Evolutionary conservation across 2,797 vertebrate species (phyloP).

Genomic region (Pseudocheirus occidentalis): DNA sequence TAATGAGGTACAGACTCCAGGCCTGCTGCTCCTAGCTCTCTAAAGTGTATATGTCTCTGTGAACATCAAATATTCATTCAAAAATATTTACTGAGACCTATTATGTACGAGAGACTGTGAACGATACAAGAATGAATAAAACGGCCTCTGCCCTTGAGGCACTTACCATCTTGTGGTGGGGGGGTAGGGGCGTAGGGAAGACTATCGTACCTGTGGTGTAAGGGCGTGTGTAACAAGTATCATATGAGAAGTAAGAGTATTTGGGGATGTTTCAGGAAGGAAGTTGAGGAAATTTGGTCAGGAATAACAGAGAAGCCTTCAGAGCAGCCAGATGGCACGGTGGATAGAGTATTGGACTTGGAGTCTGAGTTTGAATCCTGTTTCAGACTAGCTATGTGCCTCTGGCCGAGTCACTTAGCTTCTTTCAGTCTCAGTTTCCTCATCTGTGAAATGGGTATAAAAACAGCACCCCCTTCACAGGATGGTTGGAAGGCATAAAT

Average conservation of each 20-base stretch:
- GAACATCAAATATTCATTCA: not conserved
- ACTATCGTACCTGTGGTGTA: not conserved
- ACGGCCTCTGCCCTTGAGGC: not conserved
- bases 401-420: not conserved
- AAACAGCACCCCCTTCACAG: not conserved
- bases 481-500: not conserved
- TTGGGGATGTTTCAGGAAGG: not conserved
- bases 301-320: not conserved
- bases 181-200: not conserved
- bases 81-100: not conserved
- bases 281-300: not conserved
- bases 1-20: not conserved
- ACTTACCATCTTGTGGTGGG: not conserved
- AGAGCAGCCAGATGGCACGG: not conserved
- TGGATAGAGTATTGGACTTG: not conserved
- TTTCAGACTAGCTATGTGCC: not conserved
- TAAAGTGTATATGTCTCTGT: not conserved
- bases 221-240: not conserved
- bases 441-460: not conserved
- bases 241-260: not conserved
- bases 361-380: not conserved
- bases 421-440: not conserved
- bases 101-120: not conserved
- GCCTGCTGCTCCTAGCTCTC: not conserved
- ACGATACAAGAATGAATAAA: not conserved